Evolutionary conservation across 2,888 invertebrate genomes (phyloP).

Genomic region (Nyleta sp.): DNA sequence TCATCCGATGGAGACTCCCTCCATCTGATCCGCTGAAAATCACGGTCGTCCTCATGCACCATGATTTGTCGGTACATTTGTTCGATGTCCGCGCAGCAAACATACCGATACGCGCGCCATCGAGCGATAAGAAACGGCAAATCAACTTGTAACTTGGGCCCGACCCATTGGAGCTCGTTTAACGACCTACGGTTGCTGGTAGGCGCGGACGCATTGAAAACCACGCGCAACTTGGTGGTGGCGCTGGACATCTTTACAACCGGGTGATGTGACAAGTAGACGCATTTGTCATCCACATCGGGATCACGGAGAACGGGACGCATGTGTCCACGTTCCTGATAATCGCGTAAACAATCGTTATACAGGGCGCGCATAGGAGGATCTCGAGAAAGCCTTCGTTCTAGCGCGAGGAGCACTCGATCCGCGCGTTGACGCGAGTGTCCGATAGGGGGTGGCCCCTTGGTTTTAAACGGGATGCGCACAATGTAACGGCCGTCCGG

Average conservation of each 20-base stretch:
- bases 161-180: slow-evolving; percentile 9
- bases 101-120: slow-evolving; percentile 6
- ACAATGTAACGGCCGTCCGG: slow-evolving; percentile 22
- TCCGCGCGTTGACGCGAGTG: slow-evolving; percentile 14
- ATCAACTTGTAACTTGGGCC: slow-evolving; percentile 25
- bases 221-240: slow-evolving; percentile 21
- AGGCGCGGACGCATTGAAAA: slow-evolving; percentile 22
- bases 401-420: not conserved
- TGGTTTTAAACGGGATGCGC: slow-evolving; percentile 20
- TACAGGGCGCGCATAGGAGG: not conserved
- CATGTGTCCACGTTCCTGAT: slow-evolving; percentile 9
- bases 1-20: too few species aligned
- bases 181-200: not conserved
- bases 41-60: too few species aligned
- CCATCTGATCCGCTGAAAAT: too few species aligned
- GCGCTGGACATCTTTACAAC: not conserved
- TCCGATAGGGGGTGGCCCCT: not conserved
- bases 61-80: not conserved
- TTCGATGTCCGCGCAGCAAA: slow-evolving; percentile 11
- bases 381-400: not conserved
- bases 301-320: not conserved
- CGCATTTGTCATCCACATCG: not conserved
- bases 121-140: not conserved
- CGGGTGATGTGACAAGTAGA: slow-evolving; percentile 19
- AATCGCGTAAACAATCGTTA: not conserved